These are phyloP conservation scores for Gnatocerus cornutus DNA, from an alignment of 2,888 invertebrate species.

Conservation along the genomic window DNA sequence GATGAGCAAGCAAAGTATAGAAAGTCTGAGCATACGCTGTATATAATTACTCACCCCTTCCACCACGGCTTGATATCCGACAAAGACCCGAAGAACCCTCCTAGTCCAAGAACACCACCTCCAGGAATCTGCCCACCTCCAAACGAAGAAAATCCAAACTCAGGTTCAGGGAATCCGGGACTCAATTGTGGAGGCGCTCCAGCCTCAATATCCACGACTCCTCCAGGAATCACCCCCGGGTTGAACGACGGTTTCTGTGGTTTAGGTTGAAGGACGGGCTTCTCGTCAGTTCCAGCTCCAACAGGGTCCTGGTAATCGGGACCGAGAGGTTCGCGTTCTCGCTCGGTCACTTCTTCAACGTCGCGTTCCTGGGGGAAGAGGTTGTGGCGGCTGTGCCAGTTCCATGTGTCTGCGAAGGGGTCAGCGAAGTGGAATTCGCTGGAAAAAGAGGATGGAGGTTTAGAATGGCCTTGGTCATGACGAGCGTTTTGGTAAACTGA, in stretches of 20 bases:
- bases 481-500: slow-evolving; percentile 3
- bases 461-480: slow-evolving; percentile 22
- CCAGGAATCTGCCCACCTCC: slow-evolving; percentile 41
- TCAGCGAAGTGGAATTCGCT: slow-evolving; percentile 47
- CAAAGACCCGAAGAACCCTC: slow-evolving; percentile 62
- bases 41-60: slow-evolving; percentile 69
- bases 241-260: slow-evolving; percentile 50
- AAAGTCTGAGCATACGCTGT: slow-evolving; percentile 29
- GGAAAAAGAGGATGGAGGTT: slow-evolving; percentile 13
- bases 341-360: slow-evolving; percentile 49
- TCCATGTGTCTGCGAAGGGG: slow-evolving; percentile 43
- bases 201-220: slow-evolving; percentile 63
- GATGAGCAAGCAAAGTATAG: slow-evolving; percentile 34
- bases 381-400: slow-evolving; percentile 45
- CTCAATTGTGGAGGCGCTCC: slow-evolving; percentile 31
- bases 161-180: slow-evolving; percentile 41
- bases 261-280: slow-evolving; percentile 58
- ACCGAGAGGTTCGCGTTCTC: slow-evolving; percentile 64
- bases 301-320: slow-evolving; percentile 65
- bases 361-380: slow-evolving; percentile 38
- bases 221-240: slow-evolving; percentile 58
- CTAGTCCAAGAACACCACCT: slow-evolving; percentile 59
- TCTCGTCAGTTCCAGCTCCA: slow-evolving; percentile 57
- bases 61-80: slow-evolving; percentile 69
- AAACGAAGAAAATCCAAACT: slow-evolving; percentile 57